A percentile compares a stretch with the other conserved stretches of the same genome.
phyloP scores from a whole-genome alignment of 2,888 invertebrate genomes.

The Cremastinae sp. region DNA sequence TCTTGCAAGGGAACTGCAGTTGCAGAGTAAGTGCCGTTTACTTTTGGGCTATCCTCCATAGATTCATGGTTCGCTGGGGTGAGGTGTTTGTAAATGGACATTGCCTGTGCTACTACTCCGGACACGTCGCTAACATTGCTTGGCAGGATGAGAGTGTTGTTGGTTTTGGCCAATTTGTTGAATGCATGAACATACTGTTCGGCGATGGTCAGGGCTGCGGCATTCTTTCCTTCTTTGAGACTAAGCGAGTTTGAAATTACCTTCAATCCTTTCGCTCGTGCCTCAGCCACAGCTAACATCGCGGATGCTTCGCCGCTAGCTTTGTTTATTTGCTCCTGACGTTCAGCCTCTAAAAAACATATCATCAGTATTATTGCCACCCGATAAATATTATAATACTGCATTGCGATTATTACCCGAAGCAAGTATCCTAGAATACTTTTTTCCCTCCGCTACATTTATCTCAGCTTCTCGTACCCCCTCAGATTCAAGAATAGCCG shows the following conservation, averaged over 20 bases:
- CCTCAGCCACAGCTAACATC: slow-evolving; percentile 94
- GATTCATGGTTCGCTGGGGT: slow-evolving; percentile 60
- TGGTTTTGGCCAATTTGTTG: slow-evolving; percentile 94
- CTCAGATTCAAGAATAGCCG: slow-evolving; percentile 98
- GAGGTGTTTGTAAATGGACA: slow-evolving; percentile 80
- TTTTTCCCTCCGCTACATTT: slow-evolving; percentile 98
- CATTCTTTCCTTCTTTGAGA: slow-evolving; percentile 89
- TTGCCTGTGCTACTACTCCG: slow-evolving; percentile 88
- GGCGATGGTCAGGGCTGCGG: slow-evolving; percentile 95
- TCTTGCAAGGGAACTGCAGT: slow-evolving; percentile 61
- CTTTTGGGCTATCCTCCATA: slow-evolving; percentile 17
- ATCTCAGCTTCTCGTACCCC: slow-evolving; percentile 95
- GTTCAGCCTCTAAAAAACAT: slow-evolving; percentile 90
- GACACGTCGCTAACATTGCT: slow-evolving; percentile 92
- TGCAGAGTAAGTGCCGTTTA: slow-evolving; percentile 5
- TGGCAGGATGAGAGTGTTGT: slow-evolving; percentile 97
- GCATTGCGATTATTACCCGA: slow-evolving; percentile 84
- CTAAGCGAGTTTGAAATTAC: slow-evolving; percentile 87
- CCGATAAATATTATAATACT: background rate
- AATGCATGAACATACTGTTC: slow-evolving; percentile 98
- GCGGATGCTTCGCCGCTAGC: slow-evolving; percentile 96
- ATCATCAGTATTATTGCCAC: too few species aligned
- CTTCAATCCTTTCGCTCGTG: slow-evolving; percentile 91
- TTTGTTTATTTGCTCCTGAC: slow-evolving; percentile 96
- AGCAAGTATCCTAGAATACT: slow-evolving; percentile 93